Conservation (phyloP, 2,113 vertebrate genomes). For the Tonatia bakeri region DNA sequence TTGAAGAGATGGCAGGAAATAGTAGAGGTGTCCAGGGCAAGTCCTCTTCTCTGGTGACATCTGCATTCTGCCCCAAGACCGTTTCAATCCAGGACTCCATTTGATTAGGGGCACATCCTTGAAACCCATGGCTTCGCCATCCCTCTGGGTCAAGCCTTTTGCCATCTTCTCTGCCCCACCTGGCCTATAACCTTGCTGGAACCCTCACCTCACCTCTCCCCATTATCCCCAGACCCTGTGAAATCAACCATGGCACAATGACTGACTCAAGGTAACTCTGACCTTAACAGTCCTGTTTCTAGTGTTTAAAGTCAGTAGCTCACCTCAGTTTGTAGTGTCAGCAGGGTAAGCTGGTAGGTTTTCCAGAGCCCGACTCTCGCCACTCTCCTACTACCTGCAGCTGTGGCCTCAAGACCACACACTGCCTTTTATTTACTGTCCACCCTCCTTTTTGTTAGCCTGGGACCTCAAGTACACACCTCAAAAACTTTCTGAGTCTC, state of each 20-base stretch:
- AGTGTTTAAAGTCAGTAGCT: slow-evolving; percentile 17
- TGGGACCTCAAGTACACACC: background rate
- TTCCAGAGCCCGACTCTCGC: background rate
- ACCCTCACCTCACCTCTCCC: background rate
- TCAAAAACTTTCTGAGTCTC: slow-evolving; percentile 51
- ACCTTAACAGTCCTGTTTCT: background rate
- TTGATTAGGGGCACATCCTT: background rate
- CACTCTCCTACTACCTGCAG: slow-evolving; percentile 47
- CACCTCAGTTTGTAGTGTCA: slow-evolving; percentile 7
- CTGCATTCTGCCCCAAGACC: background rate
- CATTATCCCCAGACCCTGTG: background rate
- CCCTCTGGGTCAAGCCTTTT: background rate
- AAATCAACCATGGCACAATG: background rate
- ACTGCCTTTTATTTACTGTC: slow-evolving; percentile 13
- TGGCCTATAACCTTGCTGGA: background rate
- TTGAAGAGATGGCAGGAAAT: background rate
- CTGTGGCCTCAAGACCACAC: background rate
- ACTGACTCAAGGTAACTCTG: background rate
- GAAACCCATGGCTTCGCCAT: background rate
- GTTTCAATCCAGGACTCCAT: background rate
- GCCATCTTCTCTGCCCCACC: background rate
- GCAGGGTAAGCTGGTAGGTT: background rate
- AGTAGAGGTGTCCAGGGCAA: background rate
- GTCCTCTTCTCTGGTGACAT: background rate
- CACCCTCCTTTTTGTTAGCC: slow-evolving; percentile 25